Percentiles rank a stretch among this genome's conserved stretches.
These are phyloP conservation scores for Synchiropus splendidus DNA, from an alignment of 2,113 vertebrate genomes.

Conservation along the genomic window DNA sequence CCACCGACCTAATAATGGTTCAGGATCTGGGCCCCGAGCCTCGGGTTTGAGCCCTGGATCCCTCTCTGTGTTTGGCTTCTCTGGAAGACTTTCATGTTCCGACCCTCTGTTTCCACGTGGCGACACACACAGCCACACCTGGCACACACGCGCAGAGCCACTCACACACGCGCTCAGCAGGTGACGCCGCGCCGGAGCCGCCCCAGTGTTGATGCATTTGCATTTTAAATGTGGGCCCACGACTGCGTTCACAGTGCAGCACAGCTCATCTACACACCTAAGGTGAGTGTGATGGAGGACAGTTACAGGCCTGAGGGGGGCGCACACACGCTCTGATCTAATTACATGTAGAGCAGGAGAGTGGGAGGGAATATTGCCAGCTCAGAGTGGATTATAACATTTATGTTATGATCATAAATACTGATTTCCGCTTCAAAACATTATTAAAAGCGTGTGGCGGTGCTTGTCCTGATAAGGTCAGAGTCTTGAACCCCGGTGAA, in stretches of 20 bases:
- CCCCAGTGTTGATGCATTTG: constrained; percentile 66
- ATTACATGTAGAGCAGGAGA: constrained; percentile 19
- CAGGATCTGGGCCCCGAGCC: no score
- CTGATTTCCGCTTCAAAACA: no score
- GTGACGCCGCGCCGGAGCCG: constrained; percentile 78
- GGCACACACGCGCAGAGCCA: constrained; percentile 19
- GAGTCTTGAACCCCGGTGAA: constrained; percentile 44
- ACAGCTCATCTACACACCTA: constrained; percentile 67
- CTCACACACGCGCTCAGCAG: constrained; percentile 48
- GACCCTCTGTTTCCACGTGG: no score
- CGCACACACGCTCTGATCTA: constrained; percentile 2
- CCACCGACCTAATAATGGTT: no score
- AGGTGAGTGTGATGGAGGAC: constrained; percentile 18
- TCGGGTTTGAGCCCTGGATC: no score
- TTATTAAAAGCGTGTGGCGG: no score
- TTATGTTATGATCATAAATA: no score
- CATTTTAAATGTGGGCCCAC: constrained; percentile 73
- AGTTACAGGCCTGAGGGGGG: constrained; percentile 27
- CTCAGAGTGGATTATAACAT: no score
- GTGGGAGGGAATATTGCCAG: no score
- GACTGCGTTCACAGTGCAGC: constrained; percentile 55
- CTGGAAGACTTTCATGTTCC: no score
- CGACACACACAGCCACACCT: constrained; percentile 26
- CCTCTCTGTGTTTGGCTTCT: no score
- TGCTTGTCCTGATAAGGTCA: constrained; percentile 34